These are phyloP conservation scores for Hyppa rectilinea DNA, from an alignment of 2,888 invertebrate genomes.

Conservation along the genomic window DNA sequence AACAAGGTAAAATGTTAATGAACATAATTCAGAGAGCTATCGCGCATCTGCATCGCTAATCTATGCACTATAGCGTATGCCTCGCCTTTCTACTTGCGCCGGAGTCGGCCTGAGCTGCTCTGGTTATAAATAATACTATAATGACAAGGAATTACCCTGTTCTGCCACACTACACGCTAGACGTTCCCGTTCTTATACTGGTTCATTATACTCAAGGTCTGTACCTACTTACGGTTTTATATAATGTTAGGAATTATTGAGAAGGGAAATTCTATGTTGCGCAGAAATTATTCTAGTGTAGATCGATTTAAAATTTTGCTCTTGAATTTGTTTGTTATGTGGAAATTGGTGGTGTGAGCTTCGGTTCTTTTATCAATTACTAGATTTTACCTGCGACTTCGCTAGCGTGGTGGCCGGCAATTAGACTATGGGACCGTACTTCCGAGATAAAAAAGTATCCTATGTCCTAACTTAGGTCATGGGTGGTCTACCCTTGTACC, in stretches of 20 bases:
- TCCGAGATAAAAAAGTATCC: no score
- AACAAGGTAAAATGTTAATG: slow-evolving; percentile 57
- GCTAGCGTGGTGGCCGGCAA: no score
- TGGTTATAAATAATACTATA: slow-evolving; percentile 89
- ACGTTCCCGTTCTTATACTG: slow-evolving; percentile 79
- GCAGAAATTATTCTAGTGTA: slow-evolving; percentile 56
- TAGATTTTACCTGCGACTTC: no score
- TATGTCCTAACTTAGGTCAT: no score
- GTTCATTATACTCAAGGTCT: slow-evolving; percentile 80
- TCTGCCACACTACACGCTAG: slow-evolving; percentile 83
- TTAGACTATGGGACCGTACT: no score
- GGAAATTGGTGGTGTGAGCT: slow-evolving; percentile 37
- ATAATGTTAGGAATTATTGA: slow-evolving; percentile 71
- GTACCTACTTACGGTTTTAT: slow-evolving; percentile 77
- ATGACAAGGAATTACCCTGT: slow-evolving; percentile 90
- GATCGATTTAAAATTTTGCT: slow-evolving; percentile 50
- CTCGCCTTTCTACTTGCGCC: slow-evolving; percentile 76
- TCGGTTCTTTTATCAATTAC: slow-evolving; percentile 22
- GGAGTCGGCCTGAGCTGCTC: slow-evolving; percentile 74
- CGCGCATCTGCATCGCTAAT: slow-evolving; percentile 65
- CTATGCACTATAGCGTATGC: slow-evolving; percentile 73
- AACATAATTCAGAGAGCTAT: slow-evolving; percentile 61
- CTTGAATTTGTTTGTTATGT: slow-evolving; percentile 33
- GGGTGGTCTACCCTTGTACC: no score
- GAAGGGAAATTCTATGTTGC: slow-evolving; percentile 62